Conservation (phyloP, 1,140 invertebrate species). For the Stegodyphus mimosarum region DNA sequence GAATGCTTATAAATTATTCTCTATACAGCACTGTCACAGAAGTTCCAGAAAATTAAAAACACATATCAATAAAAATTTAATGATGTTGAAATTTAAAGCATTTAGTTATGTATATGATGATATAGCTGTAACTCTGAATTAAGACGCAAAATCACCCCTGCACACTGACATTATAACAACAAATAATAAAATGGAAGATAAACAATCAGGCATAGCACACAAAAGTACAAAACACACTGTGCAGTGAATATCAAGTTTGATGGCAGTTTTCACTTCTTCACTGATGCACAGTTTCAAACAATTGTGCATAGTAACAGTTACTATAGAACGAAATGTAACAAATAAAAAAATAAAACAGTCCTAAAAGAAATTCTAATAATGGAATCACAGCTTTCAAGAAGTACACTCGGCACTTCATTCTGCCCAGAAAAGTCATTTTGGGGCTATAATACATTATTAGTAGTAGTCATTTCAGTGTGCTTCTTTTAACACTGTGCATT, state of each 20-base stretch:
- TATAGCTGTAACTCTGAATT: no score
- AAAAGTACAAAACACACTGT: neutral
- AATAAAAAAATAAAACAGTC: neutral
- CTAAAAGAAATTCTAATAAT: slow-evolving; percentile 29
- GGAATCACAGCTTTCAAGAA: slow-evolving; percentile 50
- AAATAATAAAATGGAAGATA: neutral
- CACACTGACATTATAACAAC: no score
- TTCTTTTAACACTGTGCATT: neutral
- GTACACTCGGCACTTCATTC: neutral
- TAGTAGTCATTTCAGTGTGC: neutral
- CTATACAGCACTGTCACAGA: no score
- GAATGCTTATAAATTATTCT: no score
- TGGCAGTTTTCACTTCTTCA: neutral
- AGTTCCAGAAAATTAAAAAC: no score
- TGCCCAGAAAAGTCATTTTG: neutral
- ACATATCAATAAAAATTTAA: no score
- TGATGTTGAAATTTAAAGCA: no score
- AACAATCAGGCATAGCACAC: neutral
- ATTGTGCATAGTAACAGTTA: neutral
- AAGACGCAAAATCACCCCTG: neutral
- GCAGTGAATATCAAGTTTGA: neutral
- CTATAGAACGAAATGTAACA: neutral
- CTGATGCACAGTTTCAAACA: neutral
- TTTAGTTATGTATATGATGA: no score
- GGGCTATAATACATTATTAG: neutral